Evolutionary conservation across 2,888 invertebrate genomes (phyloP).

Genomic region (Rhodophaea formosa): DNA sequence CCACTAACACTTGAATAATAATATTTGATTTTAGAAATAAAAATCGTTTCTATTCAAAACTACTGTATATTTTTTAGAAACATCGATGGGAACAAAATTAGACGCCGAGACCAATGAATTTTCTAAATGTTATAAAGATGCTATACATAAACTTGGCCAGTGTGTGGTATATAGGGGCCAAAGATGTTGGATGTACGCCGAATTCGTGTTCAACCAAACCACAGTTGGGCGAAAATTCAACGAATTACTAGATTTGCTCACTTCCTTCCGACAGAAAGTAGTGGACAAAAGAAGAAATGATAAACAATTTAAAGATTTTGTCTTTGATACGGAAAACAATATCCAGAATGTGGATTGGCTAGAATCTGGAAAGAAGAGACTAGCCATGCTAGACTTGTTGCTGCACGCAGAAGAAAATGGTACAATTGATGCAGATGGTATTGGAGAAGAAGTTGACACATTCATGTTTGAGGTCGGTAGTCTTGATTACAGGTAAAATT

Average conservation of each 20-base stretch:
- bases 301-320: constrained; percentile 25
- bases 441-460: constrained; percentile 83
- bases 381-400: constrained; percentile 78
- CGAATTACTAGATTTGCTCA: constrained; percentile 53
- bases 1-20: too few species aligned
- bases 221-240: constrained; percentile 72
- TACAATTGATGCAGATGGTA: constrained; percentile 72
- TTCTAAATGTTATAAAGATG: constrained; percentile 80
- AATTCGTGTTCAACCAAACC: constrained; percentile 78
- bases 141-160: constrained; percentile 73
- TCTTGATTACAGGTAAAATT: too few species aligned
- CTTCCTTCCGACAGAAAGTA: constrained; percentile 25
- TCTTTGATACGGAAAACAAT: constrained; percentile 22
- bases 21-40: background rate
- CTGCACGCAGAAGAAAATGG: constrained; percentile 68
- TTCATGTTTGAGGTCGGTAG: constrained; percentile 82
- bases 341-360: constrained; percentile 23
- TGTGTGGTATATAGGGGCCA: constrained; percentile 42
- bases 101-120: constrained; percentile 48
- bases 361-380: constrained; percentile 39
- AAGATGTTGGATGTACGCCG: constrained; percentile 24
- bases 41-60: background rate
- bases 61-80: constrained; percentile 24
- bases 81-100: constrained; percentile 54
- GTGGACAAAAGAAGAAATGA: constrained; percentile 47